Base-by-base conservation (phyloP, 2,888 invertebrate species). In the Rambutsinella grinnellia region DNA sequence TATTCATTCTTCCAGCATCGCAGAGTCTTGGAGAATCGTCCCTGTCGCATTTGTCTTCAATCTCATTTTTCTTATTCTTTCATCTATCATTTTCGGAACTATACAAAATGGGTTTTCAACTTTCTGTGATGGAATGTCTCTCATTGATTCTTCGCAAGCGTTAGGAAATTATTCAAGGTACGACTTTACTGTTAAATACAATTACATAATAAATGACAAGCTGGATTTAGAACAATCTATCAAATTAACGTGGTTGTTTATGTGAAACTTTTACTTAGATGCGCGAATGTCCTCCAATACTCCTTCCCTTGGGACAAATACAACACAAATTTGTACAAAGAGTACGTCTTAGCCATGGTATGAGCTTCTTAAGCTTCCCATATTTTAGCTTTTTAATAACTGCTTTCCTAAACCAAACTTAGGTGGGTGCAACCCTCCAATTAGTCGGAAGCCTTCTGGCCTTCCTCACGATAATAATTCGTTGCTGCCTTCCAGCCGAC, bases 1-100 rank as follows among this genome's bases (percentile, higher is more conserved):
- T 27, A 13, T 58, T 60, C n/a, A n/a, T 47, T n/a, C 27, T 46
- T 77, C 36, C 36, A 78, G 80, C 24, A 58, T 80, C 10, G 78
- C 80, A 3, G 76, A 78, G 19, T 76, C 80, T 0, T 80, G 80
- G 80, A 71, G 80, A 60, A 80, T 80, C 23, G 80, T 80, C 3
- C 80, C 80, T 21, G 60, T 78, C 1, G 71, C 80, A 0, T 76
- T 78, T 62, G 1, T 78, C 2, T 72, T 72, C 49, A 80, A 80
- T 46, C 47, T 76, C 8, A 54, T 80, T 21, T 69, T 71, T 63
- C 53, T 80, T 1, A 76, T 76, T 21, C 47, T 80, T 15, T 78
- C 78, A 17, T 78, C 75, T 19, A 69, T 80, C 27, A 76, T 78
- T 19, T 70, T 80, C 47, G 58, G 46, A 13, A 67, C 62, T 24